Evolutionary conservation across 2,113 vertebrate genomes (phyloP), one percentile per base, ranked within the genome.

Genomic region (Charina bottae): DNA sequence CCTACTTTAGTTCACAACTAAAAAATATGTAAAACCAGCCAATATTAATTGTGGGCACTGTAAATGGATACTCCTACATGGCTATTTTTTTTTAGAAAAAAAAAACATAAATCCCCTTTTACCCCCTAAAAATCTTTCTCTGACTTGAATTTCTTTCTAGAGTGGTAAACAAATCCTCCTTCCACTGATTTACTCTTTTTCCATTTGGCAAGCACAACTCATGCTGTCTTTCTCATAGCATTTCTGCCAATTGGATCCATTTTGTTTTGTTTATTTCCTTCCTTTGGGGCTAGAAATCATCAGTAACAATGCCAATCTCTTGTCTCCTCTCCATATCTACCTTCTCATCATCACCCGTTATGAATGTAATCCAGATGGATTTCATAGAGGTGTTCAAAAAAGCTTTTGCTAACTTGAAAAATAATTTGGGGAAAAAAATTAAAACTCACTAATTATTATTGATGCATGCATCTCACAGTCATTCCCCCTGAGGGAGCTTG

Each of bases 151-250:
- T 88, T 91, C 93, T 90, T 94, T 94, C 94, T 94, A 95, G 95
- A 95, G 92, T 93, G 96, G 96, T 95, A 95, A 97, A 95, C 89
- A 95, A 94, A 95, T 94, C 89, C 59, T 92, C 90, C 93, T 90
- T 97, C 90, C 94, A 89, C 58, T 96, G 95, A 95, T 93, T 92
- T 94, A 93, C 94, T 93, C 91, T 46, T 94, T 91, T 94, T 94
- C 89, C 90, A 64, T 60, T 97, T 97, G 96, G 94, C 95, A 95
- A 87, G 88, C 0, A 0, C 7, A 93, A 78, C 28, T 93, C 72
- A 53, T 94, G 94, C 94, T 94, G 78, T 83, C 33, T 90, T 96
- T 94, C 92, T 86, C 55, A 0, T 85, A 94, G 94, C 78, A 59
- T 62, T 0, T 21, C 46, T 94, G 95, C 94, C 95, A 96, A 93